phyloP scores from a whole-genome alignment of 2,113 vertebrate species.

The Recurvirostra avosetta region DNA sequence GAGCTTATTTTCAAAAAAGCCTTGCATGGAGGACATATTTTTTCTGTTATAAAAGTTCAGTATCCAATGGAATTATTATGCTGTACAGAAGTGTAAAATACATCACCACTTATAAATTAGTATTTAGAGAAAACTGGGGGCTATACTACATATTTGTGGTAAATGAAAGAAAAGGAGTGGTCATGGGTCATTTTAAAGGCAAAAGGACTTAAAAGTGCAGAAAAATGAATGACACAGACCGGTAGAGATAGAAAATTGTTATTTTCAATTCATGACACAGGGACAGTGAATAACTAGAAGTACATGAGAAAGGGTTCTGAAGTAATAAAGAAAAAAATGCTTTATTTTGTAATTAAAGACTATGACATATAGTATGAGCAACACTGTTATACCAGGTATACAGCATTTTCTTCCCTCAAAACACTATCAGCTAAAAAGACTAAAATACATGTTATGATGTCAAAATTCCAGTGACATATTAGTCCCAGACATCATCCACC shows the following conservation, averaged over 20 bases:
- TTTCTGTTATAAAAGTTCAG: neutral
- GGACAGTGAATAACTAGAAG: accelerated
- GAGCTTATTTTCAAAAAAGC: neutral
- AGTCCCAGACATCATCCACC: neutral
- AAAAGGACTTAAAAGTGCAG: neutral
- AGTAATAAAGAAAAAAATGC: neutral
- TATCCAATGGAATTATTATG: neutral
- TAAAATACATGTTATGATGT: neutral
- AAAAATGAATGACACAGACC: neutral
- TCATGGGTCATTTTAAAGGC: neutral
- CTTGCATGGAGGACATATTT: neutral
- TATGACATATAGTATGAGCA: neutral
- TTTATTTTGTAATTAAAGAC: neutral
- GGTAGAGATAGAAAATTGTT: neutral
- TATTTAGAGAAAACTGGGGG: neutral
- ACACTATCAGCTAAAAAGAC: neutral
- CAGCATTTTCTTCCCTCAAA: neutral
- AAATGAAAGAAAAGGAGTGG: neutral
- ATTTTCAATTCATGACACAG: neutral
- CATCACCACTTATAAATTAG: neutral
- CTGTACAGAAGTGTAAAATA: neutral
- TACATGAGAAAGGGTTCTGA: neutral
- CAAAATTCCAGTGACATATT: neutral
- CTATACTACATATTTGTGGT: neutral
- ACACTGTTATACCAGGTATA: neutral